These are phyloP conservation scores for Drosophila truncata DNA, from an alignment of 1,140 invertebrate genomes.

Conservation along the genomic window DNA sequence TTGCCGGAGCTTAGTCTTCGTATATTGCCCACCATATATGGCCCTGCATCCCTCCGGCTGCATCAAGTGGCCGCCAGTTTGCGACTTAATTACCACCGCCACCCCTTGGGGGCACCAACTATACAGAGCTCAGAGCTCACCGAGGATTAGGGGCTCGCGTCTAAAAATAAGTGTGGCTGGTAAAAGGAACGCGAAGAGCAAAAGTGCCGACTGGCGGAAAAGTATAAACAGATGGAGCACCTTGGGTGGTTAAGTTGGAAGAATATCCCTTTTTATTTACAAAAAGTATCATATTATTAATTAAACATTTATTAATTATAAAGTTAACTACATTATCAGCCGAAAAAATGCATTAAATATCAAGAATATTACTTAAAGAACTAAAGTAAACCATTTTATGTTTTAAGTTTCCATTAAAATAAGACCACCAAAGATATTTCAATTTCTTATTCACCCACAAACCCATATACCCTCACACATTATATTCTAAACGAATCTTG, in stretches of 20 bases:
- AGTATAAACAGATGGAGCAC: conserved; percentile 9
- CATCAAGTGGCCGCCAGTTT: conserved; percentile 44
- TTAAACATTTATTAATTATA: not conserved
- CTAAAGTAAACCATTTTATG: not conserved
- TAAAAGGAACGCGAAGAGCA: conserved; percentile 22
- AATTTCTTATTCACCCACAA: not conserved
- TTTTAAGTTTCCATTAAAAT: not conserved
- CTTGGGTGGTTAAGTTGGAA: not conserved
- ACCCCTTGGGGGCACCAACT: not conserved
- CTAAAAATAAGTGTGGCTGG: conserved; percentile 39
- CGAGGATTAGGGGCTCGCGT: conserved; percentile 39
- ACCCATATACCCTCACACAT: not conserved
- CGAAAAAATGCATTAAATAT: not conserved
- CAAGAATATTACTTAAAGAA: not conserved
- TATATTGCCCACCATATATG: conserved; percentile 2
- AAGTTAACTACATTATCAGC: not conserved
- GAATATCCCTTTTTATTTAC: no score
- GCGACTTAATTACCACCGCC: conserved; percentile 37
- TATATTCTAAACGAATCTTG: not conserved
- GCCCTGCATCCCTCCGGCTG: conserved; percentile 5
- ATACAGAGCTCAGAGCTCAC: conserved; percentile 12
- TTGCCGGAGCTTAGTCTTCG: conserved; percentile 19
- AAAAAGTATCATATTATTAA: not conserved
- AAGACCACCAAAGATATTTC: not conserved
- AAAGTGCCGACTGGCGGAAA: conserved; percentile 22